Percentiles rank a stretch among this genome's conserved stretches.
phyloP scores from a whole-genome alignment of 1,140 invertebrate species.

The Thaumetopoea pityocampa region DNA sequence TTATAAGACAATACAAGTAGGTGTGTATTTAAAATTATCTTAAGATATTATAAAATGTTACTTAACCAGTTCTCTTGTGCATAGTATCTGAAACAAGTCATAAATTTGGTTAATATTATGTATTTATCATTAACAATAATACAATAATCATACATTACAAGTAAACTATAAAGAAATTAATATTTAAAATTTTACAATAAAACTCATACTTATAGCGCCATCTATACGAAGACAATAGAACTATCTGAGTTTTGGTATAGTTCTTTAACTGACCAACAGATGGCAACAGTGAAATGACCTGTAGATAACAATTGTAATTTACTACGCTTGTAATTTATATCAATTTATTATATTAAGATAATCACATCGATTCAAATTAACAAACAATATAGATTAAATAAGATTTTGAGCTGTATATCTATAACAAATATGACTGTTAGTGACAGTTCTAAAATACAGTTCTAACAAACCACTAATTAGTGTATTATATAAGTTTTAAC shows the following conservation, averaged over 20 bases:
- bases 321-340: no score
- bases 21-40: not conserved
- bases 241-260: slow-evolving; percentile 20
- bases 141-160: slow-evolving; percentile 3
- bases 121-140: slow-evolving; percentile 12
- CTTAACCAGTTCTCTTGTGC: slow-evolving; percentile 68
- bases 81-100: slow-evolving; percentile 71
- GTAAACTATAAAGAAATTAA: slow-evolving; percentile 1
- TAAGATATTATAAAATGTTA: slow-evolving; percentile 28
- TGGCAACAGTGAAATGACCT: slow-evolving; percentile 44
- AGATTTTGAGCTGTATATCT: no score
- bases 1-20: not conserved
- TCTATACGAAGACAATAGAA: slow-evolving; percentile 27
- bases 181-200: not conserved
- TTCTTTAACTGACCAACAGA: slow-evolving; percentile 30
- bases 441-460: no score
- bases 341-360: no score
- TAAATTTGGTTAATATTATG: slow-evolving; percentile 36
- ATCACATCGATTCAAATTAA: no score
- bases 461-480: no score
- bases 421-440: no score
- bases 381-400: no score
- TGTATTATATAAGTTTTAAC: no score
- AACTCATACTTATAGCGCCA: slow-evolving; percentile 31
- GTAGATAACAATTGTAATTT: no score